Conservation (phyloP, 2,888 invertebrate genomes). For the Xestia c-nigrum region DNA sequence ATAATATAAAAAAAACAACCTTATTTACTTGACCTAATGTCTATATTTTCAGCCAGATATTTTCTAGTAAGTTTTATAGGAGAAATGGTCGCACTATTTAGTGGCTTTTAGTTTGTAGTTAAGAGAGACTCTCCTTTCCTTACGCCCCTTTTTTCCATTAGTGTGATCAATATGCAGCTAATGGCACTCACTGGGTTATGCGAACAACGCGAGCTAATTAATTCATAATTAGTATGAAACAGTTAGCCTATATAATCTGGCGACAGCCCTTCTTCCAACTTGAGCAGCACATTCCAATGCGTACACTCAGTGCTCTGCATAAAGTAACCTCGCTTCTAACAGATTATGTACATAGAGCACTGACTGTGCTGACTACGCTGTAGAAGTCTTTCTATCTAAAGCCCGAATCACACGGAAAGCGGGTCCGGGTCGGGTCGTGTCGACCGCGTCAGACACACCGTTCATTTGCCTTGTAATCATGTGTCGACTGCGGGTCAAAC, state of each 20-base stretch:
- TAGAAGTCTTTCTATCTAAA: background rate
- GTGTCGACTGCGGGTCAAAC: background rate
- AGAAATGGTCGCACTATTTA: background rate
- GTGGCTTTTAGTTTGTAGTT: background rate
- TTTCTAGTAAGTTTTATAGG: background rate
- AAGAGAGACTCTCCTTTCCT: background rate
- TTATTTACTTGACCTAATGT: constrained; percentile 3
- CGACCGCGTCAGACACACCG: background rate
- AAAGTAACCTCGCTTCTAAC: background rate
- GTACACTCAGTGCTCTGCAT: background rate
- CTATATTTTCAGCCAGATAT: constrained; percentile 8
- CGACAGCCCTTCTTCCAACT: background rate
- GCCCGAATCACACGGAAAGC: background rate
- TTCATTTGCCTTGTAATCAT: background rate
- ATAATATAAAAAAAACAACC: constrained; percentile 29
- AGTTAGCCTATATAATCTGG: constrained; percentile 19
- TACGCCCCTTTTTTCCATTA: background rate
- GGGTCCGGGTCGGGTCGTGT: background rate
- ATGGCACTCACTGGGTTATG: background rate
- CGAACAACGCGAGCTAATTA: background rate
- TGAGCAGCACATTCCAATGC: constrained; percentile 7
- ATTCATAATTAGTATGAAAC: constrained; percentile 21
- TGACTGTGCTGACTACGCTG: background rate
- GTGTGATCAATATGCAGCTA: constrained; percentile 7
- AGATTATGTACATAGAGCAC: background rate